Base-by-base conservation (phyloP, 2,113 vertebrate genomes). In the Rhabdomys dilectus region DNA sequence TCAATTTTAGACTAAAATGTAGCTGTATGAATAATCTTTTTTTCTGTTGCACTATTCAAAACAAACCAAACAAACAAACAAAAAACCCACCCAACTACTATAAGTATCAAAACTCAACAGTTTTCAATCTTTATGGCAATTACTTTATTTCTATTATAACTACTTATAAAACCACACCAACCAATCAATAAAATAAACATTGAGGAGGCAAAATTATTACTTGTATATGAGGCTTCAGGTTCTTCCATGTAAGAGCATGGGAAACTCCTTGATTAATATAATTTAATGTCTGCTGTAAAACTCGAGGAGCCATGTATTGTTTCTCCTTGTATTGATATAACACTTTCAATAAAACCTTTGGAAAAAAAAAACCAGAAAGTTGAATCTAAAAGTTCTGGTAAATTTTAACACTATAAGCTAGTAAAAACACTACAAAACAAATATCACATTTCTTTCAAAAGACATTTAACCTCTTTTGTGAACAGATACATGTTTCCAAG, bases 211-310 rank as follows among this genome's bases (percentile, higher is more conserved):
- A 94, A 93, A 92, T 36, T 56, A 93, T 99, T 99, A 99, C 99
- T 99, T 99, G 99, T 98, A 99, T 99, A 98, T 99, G 99, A 94
- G 99, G 99, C 97, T 99, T 99, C 96, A 99, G 98, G 98, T 99
- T 99, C 98, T 99, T 99, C 99, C 99, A 99, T 68, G 99, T 99
- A 93, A 99, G 97, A 36, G 99, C 99, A 60, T 99, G 99, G 42
- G 99, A 99, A 95, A 99, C 99, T 95, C 99, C 99, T 98, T 99
- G 99, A 98, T 99, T 99, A 97, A 99, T 99, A 96, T 99, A 99
- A 98, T 99, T 99, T 90, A 99, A 98, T 0, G 99, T 99, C 98
- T 99, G 99, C 98, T 99, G 99, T 96, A 99, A 98, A 97, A 99
- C 99, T 98, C 99, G 98, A 92, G 99, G 99, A 98, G 99, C 99